Percentiles rank a stretch among this genome's conserved stretches.
Evolutionary conservation across 2,888 invertebrate genomes (phyloP).

Genomic region (Xestobium rufovillosum): DNA sequence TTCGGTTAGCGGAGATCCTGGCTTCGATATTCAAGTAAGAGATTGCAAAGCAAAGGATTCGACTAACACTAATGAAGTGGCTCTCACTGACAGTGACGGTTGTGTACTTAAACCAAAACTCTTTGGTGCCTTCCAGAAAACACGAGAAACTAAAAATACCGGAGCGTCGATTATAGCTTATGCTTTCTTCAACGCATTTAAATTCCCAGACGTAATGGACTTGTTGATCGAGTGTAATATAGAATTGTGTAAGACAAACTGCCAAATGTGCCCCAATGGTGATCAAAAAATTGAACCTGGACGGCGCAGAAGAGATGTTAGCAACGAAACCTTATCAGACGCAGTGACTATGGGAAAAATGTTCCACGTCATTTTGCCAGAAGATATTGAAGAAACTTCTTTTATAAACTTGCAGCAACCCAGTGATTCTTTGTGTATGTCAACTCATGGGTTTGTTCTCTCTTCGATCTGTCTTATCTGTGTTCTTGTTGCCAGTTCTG

Average conservation of each 20-base stretch:
- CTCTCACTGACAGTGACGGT: constrained; percentile 66
- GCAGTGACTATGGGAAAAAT: constrained; percentile 58
- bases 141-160: constrained; percentile 63
- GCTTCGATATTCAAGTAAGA: constrained; percentile 69
- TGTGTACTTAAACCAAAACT: constrained; percentile 73
- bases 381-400: constrained; percentile 49
- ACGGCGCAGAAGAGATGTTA: constrained; percentile 41
- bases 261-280: constrained; percentile 63
- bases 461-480: constrained; percentile 54
- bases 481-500: constrained; percentile 51
- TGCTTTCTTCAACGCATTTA: constrained; percentile 73
- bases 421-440: constrained; percentile 53
- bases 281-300: constrained; percentile 53
- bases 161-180: constrained; percentile 69
- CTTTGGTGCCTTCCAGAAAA: constrained; percentile 76
- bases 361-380: constrained; percentile 60
- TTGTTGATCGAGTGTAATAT: constrained; percentile 75
- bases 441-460: constrained; percentile 55
- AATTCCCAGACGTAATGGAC: constrained; percentile 81
- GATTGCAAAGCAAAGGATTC: constrained; percentile 71
- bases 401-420: constrained; percentile 34
- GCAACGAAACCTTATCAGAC: constrained; percentile 50
- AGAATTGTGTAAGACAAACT: constrained; percentile 72
- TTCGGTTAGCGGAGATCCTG: constrained; percentile 70
- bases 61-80: constrained; percentile 56